Evolutionary conservation across 23 tunicate species (phyloP), one percentile per base, ranked within the genome.

Genomic region (Trididemnum nubilum): DNA sequence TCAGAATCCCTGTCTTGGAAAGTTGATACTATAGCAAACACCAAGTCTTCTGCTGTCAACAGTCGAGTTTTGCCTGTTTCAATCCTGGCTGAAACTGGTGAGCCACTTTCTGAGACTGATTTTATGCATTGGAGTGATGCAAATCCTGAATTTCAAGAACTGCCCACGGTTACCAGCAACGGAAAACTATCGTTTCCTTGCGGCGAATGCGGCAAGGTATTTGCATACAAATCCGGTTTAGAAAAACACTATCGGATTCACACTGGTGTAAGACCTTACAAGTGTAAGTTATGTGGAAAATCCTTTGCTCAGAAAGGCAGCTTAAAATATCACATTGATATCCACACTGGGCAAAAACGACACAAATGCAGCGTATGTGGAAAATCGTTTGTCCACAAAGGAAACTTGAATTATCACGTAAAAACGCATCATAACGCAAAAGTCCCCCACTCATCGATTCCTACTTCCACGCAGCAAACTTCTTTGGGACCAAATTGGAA

Each of bases 281-380:
- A 67, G n/a, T 67, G 74, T 33, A 67, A 32, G n/a, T n/a, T 67
- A 30, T 67, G 74, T 33, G 74, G 74, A 30, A 67, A 67, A 33
- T 67, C 74, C 9, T 67, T 67, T 33, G 7, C 74, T 4, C 74
- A 67, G 33, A 67, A 67, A 67, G 74, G 74, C 4, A 67, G 38
- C 33, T 67, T 67, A 67, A 67, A 67, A 67, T 67, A 67, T 33
- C 74, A 67, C n/a, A 33, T 67, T 33, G 25, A 67, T 9, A 67
- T 67, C 33, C 74, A 67, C 38, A 67, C 38, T 32, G 74, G 74
- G 2, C 38, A 67, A 67, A 67, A 67, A 67, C 74, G 26, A 12
- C 25, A 31, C n/a, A 67, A 67, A 67, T 67, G 74, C 38, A 67
- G n/a, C 7, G 33, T 33, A 67, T 67, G 74, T 67, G 74, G 38